Conservation (phyloP, 2,888 invertebrate genomes). For the Drosophila differens region DNA sequence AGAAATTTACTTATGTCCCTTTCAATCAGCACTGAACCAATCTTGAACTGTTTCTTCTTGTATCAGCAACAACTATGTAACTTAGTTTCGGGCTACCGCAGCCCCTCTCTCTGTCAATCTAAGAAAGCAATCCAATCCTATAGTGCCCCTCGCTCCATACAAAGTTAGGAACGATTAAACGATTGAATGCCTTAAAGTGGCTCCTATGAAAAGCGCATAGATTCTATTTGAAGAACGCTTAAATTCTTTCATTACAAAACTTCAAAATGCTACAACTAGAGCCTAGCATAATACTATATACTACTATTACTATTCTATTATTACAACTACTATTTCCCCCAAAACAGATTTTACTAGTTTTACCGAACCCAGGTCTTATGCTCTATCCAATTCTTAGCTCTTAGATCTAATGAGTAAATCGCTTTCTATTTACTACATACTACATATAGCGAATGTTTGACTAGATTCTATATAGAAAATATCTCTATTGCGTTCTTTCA, state of each 20-base stretch:
- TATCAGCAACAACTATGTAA: slow-evolving; percentile 24
- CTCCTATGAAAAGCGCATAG: slow-evolving; percentile 59
- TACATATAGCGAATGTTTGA: slow-evolving; percentile 69
- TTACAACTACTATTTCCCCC: slow-evolving; percentile 23
- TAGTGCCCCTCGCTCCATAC: slow-evolving; percentile 67
- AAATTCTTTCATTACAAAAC: slow-evolving; percentile 26
- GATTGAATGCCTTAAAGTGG: slow-evolving; percentile 71
- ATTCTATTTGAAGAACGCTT: slow-evolving; percentile 40
- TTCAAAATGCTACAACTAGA: slow-evolving; percentile 25
- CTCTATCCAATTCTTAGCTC: slow-evolving; percentile 60
- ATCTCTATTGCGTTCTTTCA: slow-evolving; percentile 71
- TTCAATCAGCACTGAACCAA: slow-evolving; percentile 14
- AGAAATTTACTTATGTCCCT: slow-evolving; percentile 34
- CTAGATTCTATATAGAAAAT: slow-evolving; percentile 68
- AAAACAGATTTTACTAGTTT: slow-evolving; percentile 55
- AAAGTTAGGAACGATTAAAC: slow-evolving; percentile 64
- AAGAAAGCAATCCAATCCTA: slow-evolving; percentile 71
- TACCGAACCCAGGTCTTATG: slow-evolving; percentile 58
- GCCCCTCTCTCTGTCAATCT: slow-evolving; percentile 62
- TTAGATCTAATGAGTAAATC: slow-evolving; percentile 36
- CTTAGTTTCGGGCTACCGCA: slow-evolving; percentile 29
- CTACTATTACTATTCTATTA: slow-evolving; percentile 24
- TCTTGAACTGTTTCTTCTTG: slow-evolving; percentile 1
- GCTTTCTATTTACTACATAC: slow-evolving; percentile 54
- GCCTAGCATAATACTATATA: slow-evolving; percentile 18